A percentile compares a stretch with the other conserved stretches of the same genome.
These are phyloP conservation scores for Montipora efflorescens DNA, from an alignment of 64 coral and sea anemone species.

Conservation along the genomic window DNA sequence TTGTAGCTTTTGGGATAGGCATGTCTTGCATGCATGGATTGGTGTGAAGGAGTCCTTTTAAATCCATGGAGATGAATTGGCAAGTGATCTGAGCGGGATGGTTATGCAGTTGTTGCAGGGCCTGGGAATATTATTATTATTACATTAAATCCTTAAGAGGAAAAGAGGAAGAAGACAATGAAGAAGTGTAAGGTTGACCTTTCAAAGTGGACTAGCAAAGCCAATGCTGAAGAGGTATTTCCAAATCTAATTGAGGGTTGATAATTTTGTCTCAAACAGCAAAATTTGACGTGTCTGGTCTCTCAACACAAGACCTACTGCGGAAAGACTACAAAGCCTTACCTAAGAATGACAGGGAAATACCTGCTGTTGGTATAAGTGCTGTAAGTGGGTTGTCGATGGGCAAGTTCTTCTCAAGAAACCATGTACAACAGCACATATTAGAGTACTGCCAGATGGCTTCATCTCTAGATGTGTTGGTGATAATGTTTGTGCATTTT, in stretches of 20 bases:
- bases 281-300: conserved; percentile 76
- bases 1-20: too few species aligned
- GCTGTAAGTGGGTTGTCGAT: conserved; percentile 70
- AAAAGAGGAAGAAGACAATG: too few species aligned
- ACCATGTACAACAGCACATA: conserved; percentile 36
- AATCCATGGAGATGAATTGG: too few species aligned
- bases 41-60: too few species aligned
- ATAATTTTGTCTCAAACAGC: conserved; percentile 51
- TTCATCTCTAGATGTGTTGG: conserved; percentile 41
- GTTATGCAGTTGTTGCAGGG: too few species aligned
- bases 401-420: conserved; percentile 53
- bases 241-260: background rate
- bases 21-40: too few species aligned
- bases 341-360: conserved; percentile 12
- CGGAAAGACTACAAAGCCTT: conserved; percentile 93
- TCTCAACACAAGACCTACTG: conserved; percentile 76
- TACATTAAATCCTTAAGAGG: too few species aligned
- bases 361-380: conserved; percentile 64
- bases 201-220: too few species aligned
- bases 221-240: background rate
- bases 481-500: conserved; percentile 88
- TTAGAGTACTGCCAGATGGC: conserved; percentile 50
- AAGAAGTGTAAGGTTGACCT: too few species aligned
- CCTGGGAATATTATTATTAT: too few species aligned
- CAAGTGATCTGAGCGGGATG: too few species aligned